A percentile compares a stretch with the other conserved stretches of the same genome.
phyloP scores from a whole-genome alignment of 1,140 invertebrate genomes.

The Portunus trituberculatus region DNA sequence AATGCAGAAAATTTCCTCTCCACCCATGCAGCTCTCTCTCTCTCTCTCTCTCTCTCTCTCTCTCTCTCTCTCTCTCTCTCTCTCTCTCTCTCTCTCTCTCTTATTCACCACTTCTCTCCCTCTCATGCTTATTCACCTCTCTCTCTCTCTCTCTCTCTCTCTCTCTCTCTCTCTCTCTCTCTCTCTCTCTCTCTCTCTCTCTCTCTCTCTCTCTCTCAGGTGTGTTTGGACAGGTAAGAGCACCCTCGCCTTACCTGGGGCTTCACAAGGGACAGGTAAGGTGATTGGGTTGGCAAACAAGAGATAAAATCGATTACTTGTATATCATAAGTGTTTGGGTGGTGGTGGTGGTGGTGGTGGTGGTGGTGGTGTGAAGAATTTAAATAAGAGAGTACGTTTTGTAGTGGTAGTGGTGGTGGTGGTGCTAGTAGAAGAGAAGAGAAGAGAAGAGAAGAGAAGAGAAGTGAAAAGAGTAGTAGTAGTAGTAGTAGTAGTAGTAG shows the following conservation, averaged over 20 bases:
- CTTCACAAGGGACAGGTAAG: neutral
- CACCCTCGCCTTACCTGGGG: too few relatives aligned
- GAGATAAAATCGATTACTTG: neutral
- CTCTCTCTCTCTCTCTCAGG: neutral
- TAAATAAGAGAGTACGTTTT: neutral
- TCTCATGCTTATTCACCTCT: neutral
- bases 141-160: too few relatives aligned
- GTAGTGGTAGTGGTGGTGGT: constrained; percentile 15
- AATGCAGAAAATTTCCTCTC: too few relatives aligned
- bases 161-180: too few relatives aligned
- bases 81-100: neutral
- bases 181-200: too few relatives aligned
- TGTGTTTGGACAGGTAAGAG: too few relatives aligned
- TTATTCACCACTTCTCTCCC: neutral
- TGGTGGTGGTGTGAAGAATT: neutral
- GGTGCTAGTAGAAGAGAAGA: neutral
- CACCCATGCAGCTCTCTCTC: neutral
- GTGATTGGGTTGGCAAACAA: neutral
- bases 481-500: constrained; percentile 28
- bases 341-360: neutral
- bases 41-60: neutral
- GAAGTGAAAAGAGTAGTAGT: neutral
- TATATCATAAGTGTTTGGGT: neutral
- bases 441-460: neutral
- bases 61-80: neutral